These are phyloP conservation scores for Phylloscopus trochiloides DNA, from an alignment of 2,113 vertebrate species.

Conservation along the genomic window DNA sequence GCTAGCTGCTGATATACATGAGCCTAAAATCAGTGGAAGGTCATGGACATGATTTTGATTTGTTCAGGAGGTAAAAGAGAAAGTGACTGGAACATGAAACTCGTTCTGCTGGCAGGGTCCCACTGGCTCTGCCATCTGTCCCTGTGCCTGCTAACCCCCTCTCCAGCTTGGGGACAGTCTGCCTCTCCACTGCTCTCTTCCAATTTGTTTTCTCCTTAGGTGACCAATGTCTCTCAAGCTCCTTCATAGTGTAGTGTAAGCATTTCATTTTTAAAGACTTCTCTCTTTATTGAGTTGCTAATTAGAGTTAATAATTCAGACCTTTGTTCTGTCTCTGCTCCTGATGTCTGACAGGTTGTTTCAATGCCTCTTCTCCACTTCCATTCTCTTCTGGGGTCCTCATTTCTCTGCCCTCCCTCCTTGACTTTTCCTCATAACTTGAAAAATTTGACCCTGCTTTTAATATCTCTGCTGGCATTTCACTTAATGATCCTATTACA, in stretches of 20 bases:
- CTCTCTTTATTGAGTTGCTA: conserved; percentile 1
- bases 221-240: neutral
- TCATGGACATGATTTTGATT: neutral
- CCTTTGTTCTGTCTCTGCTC: neutral
- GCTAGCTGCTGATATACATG: neutral
- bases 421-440: neutral
- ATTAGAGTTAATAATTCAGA: conserved; percentile 15
- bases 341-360: neutral
- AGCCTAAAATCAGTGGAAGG: neutral
- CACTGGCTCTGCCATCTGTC: neutral
- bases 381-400: neutral
- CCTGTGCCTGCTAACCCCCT: neutral
- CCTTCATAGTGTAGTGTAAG: neutral
- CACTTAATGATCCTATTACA: conserved; percentile 42
- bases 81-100: neutral
- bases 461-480: conserved; percentile 44
- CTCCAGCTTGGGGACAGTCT: neutral
- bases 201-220: neutral
- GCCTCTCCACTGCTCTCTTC: neutral
- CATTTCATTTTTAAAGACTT: conserved; percentile 30
- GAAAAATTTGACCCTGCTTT: conserved; percentile 11
- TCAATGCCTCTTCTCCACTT: neutral
- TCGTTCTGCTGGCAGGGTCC: neutral
- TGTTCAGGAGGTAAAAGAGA: neutral
- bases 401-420: neutral